phyloP scores from a whole-genome alignment of 30 jellyfish, hydroid and myxozoan species.

The Pseudorhiza aurosa region DNA sequence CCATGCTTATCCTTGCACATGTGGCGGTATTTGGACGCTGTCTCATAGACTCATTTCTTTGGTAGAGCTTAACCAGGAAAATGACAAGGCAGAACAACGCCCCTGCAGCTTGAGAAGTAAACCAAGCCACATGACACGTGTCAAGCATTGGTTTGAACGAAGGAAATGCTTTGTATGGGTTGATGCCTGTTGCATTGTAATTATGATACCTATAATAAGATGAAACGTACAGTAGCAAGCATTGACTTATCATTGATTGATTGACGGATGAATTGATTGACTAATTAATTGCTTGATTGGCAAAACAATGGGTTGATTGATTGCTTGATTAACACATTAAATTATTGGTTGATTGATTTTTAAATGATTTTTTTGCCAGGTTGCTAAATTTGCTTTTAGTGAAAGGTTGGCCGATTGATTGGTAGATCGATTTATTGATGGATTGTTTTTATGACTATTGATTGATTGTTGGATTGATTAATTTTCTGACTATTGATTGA shows the following conservation, averaged over 20 bases:
- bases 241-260: background rate
- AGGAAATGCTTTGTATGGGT: background rate
- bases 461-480: too few relatives aligned
- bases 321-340: too few relatives aligned
- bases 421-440: too few relatives aligned
- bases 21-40: too few relatives aligned
- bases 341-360: too few relatives aligned
- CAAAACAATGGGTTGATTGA: background rate
- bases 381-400: too few relatives aligned
- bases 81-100: background rate
- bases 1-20: too few relatives aligned
- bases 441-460: too few relatives aligned
- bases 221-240: background rate
- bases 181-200: conserved; percentile 11
- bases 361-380: too few relatives aligned
- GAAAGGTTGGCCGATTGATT: too few relatives aligned
- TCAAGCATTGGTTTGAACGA: background rate
- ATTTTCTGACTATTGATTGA: too few relatives aligned
- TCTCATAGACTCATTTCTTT: too few relatives aligned
- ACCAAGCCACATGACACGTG: conserved; percentile 16
- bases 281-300: background rate
- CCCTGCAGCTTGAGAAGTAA: background rate
- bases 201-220: background rate
- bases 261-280: background rate
- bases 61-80: background rate